These are phyloP conservation scores for Heliothis peltigera DNA, from an alignment of 2,888 invertebrate species.

Conservation along the genomic window DNA sequence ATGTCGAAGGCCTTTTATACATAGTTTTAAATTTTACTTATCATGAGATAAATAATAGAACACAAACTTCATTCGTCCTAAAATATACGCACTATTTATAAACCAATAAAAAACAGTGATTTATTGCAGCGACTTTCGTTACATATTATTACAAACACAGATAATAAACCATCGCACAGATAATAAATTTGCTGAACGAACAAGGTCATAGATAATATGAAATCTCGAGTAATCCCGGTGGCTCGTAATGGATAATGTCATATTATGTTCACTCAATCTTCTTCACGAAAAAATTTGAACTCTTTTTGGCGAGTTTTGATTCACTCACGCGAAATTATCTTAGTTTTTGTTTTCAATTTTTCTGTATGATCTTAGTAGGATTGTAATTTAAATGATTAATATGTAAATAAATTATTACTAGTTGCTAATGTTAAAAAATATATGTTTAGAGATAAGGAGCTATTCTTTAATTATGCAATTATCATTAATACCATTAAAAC, in stretches of 20 bases:
- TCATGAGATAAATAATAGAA: too few species aligned
- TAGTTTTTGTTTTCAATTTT: neutral
- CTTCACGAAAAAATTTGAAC: slow-evolving; percentile 28
- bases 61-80: too few species aligned
- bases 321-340: slow-evolving; percentile 1
- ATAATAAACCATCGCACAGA: slow-evolving; percentile 34
- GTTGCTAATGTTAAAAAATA: too few species aligned
- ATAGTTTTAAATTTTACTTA: too few species aligned
- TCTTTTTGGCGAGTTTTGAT: slow-evolving; percentile 18
- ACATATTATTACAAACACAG: slow-evolving; percentile 17
- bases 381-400: too few species aligned
- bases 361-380: neutral
- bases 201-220: slow-evolving; percentile 56
- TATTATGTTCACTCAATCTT: slow-evolving; percentile 55
- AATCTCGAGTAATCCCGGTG: slow-evolving; percentile 56
- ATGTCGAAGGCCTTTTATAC: too few species aligned
- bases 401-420: too few species aligned
- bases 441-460: too few species aligned
- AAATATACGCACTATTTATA: neutral
- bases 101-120: neutral
- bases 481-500: too few species aligned
- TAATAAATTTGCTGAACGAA: slow-evolving; percentile 42
- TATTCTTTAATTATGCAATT: too few species aligned
- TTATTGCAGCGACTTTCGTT: slow-evolving; percentile 10
- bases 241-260: slow-evolving; percentile 44